Conservation (phyloP, 2,113 vertebrate genomes). For the Redunca redunca region DNA sequence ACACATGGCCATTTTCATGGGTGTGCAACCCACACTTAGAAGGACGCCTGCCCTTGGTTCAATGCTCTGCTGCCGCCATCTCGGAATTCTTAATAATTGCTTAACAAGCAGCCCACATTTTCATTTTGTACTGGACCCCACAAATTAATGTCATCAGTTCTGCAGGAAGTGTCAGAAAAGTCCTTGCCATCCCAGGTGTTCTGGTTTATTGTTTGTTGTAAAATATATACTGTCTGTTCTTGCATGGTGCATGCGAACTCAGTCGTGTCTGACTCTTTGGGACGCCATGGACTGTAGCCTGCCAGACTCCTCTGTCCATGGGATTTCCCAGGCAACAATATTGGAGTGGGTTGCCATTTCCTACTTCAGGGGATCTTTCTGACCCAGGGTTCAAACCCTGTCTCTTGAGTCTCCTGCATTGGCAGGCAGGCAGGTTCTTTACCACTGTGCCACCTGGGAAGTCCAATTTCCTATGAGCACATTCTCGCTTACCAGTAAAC, state of each 20-base stretch:
- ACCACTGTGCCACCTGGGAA: background rate
- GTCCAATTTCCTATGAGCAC: background rate
- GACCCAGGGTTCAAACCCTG: rapidly evolving
- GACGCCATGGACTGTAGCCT: background rate
- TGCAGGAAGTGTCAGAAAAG: background rate
- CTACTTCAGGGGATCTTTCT: background rate
- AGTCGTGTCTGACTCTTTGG: background rate
- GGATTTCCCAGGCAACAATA: background rate
- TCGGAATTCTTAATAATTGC: background rate
- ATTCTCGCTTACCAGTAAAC: background rate
- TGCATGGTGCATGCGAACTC: background rate
- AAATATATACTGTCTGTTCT: background rate
- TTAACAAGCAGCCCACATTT: background rate
- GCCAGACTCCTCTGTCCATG: background rate
- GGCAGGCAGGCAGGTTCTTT: background rate
- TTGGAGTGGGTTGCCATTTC: background rate
- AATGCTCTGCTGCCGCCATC: background rate
- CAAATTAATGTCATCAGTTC: background rate
- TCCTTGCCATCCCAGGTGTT: background rate
- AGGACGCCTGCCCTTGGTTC: background rate
- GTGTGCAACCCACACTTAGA: background rate
- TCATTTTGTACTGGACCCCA: background rate
- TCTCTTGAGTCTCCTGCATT: background rate
- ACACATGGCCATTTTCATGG: rapidly evolving
- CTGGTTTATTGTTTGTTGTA: background rate